phyloP scores from a whole-genome alignment of 2,797 vertebrate species.

The Glossophaga mutica region DNA sequence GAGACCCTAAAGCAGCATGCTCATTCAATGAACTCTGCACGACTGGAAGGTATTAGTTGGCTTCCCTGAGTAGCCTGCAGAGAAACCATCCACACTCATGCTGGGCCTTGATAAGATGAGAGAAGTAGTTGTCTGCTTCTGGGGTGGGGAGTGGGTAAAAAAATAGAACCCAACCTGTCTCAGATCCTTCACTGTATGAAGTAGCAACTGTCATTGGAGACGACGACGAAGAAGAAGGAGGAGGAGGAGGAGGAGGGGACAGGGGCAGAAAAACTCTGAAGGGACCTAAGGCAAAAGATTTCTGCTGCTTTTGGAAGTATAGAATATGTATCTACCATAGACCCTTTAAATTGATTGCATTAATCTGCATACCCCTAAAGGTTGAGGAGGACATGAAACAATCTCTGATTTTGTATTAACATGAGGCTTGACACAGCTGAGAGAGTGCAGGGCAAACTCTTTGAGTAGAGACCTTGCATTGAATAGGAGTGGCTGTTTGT shows the following conservation, averaged over 20 bases:
- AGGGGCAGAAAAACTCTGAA: neutral
- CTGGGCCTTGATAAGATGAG: neutral
- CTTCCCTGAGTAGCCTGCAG: neutral
- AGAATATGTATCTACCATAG: neutral
- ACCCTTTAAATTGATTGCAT: neutral
- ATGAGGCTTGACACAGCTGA: no score
- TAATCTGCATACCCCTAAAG: neutral
- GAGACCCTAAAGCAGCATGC: neutral
- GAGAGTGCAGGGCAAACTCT: neutral
- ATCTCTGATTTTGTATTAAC: neutral
- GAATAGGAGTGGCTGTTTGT: neutral
- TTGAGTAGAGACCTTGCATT: neutral
- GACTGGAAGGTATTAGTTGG: neutral
- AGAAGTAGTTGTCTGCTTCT: neutral
- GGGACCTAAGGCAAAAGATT: neutral
- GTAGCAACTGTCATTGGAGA: neutral
- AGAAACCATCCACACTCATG: neutral
- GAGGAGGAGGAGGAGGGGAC: neutral
- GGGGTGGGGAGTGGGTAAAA: no score
- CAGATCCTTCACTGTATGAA: neutral
- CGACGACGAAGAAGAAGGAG: neutral
- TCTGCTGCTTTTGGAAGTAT: neutral
- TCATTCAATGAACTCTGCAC: neutral
- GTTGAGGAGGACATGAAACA: neutral
- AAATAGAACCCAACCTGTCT: neutral